Conservation (phyloP, 1,140 invertebrate species). For the Drosophila rufa region DNA sequence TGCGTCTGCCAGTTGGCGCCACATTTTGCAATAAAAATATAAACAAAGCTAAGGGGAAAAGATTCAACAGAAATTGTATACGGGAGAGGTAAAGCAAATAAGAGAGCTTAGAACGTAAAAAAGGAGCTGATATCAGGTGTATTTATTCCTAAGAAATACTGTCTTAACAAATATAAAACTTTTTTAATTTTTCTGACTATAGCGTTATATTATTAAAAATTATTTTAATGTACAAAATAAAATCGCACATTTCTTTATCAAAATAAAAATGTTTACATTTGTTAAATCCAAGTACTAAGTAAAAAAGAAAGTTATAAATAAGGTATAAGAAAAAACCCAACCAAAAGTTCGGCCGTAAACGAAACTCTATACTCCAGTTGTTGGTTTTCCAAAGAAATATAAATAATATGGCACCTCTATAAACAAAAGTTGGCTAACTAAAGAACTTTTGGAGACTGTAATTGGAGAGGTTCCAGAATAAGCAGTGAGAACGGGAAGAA, state of each 20-base stretch:
- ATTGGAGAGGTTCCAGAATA: slow-evolving; percentile 6
- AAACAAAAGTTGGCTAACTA: slow-evolving; percentile 1
- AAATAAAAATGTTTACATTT: too few species aligned
- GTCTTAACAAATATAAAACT: too few species aligned
- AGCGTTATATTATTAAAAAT: too few species aligned
- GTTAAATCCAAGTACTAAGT: too few species aligned
- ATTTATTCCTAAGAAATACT: too few species aligned
- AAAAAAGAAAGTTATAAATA: neutral
- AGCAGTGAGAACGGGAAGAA: neutral
- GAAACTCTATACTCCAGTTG: slow-evolving; percentile 3
- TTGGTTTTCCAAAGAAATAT: slow-evolving; percentile 4
- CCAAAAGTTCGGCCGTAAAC: neutral
- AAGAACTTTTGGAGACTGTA: neutral
- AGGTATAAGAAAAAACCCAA: neutral
- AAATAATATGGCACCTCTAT: neutral
- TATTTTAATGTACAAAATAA: too few species aligned
- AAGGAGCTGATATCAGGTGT: too few species aligned
- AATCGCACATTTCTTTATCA: too few species aligned
- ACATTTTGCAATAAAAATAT: slow-evolving; percentile 64
- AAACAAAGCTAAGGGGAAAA: slow-evolving; percentile 45
- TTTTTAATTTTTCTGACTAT: too few species aligned
- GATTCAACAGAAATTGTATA: slow-evolving; percentile 30
- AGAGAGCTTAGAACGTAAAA: neutral
- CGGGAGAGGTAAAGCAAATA: neutral
- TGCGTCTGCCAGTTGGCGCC: slow-evolving; percentile 65